Evolutionary conservation across 2,113 vertebrate species (phyloP).

Genomic region (Tragelaphus buxtoni): DNA sequence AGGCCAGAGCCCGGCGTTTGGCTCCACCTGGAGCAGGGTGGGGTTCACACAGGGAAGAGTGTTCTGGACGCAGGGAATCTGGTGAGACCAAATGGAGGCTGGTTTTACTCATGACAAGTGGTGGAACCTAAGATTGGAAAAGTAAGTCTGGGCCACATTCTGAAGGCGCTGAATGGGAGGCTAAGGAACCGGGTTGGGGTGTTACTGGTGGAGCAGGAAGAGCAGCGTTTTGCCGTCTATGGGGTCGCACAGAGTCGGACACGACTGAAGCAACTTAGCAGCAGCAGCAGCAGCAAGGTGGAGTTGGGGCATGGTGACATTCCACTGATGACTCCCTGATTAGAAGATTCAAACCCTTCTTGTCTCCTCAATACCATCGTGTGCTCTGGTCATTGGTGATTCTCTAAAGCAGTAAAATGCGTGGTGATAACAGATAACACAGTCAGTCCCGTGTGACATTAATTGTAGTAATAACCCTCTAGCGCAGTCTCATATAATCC

Average conservation of each 20-base stretch:
- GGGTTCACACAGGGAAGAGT: background rate
- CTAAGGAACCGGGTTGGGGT: background rate
- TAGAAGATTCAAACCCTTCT: background rate
- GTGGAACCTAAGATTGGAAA: background rate
- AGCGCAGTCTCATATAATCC: background rate
- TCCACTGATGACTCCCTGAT: background rate
- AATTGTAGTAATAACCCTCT: background rate
- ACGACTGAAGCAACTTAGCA: too few species aligned
- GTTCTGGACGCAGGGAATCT: background rate
- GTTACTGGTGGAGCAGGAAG: background rate
- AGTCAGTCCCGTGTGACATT: background rate
- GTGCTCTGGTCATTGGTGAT: background rate
- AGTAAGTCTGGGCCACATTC: background rate
- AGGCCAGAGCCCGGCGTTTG: background rate
- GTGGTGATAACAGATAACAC: background rate
- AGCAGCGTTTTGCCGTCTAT: background rate
- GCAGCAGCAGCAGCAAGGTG: background rate
- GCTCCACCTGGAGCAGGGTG: background rate
- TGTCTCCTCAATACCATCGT: background rate
- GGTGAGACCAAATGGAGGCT: background rate
- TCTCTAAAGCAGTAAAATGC: background rate
- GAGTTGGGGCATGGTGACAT: background rate
- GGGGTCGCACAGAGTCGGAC: too few species aligned
- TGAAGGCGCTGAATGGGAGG: background rate
- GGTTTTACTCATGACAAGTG: background rate